Percentiles rank a stretch among this genome's conserved stretches.
phyloP scores from a whole-genome alignment of 1,140 invertebrate genomes.

The Heliothis virescens region DNA sequence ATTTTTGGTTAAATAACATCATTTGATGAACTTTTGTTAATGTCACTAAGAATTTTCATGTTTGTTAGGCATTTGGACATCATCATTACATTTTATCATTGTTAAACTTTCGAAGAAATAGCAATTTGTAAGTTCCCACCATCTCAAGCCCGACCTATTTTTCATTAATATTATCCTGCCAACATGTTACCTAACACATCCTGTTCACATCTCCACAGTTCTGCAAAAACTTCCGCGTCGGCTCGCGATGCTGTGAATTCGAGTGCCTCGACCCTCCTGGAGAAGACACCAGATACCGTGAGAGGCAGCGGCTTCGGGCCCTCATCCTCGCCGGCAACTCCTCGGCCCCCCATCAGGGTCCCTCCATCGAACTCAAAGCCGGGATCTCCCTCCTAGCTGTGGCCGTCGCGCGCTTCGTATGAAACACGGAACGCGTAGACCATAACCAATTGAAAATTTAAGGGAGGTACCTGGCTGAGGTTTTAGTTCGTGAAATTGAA shows the following conservation, averaged over 20 bases:
- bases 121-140: no score
- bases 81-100: no score
- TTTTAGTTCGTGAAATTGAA: constrained; percentile 30
- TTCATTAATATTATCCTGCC: no score
- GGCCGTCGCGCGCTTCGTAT: constrained; percentile 74
- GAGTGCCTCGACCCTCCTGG: constrained; percentile 91
- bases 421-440: constrained; percentile 55
- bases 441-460: constrained; percentile 41
- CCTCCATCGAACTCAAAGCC: constrained; percentile 66
- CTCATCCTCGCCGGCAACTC: constrained; percentile 87
- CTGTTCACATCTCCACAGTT: constrained; percentile 83
- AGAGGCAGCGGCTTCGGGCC: constrained; percentile 86
- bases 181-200: no score
- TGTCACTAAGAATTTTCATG: no score
- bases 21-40: no score
- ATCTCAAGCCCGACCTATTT: no score
- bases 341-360: constrained; percentile 74
- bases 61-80: no score
- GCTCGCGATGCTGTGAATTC: constrained; percentile 92
- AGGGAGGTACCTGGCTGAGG: constrained; percentile 18
- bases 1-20: no score
- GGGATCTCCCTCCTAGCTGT: constrained; percentile 74
- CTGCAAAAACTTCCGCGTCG: constrained; percentile 92
- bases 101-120: no score
- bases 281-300: constrained; percentile 87